Evolutionary conservation across 2,113 vertebrate genomes (phyloP), one percentile per base, ranked within the genome.

Genomic region (Perca fluviatilis): DNA sequence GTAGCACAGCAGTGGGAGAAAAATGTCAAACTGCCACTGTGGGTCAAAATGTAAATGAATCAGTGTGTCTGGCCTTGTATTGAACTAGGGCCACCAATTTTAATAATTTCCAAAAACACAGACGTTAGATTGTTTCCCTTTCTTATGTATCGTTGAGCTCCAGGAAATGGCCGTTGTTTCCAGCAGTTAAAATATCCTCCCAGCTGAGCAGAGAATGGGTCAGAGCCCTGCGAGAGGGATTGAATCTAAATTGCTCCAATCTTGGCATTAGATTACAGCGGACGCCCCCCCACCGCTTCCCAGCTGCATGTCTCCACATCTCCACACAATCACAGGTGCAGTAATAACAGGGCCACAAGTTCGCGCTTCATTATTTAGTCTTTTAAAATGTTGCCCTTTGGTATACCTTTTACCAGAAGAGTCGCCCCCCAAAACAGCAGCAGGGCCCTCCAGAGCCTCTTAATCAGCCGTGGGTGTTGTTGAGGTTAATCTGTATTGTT

Each of bases 181-280:
- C 67, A 77, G 61, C 18, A 71, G 62, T 36, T 80, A 76, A 63
- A 80, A 81, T 51, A 72, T 69, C 70, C 58, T 85, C 82, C 86
- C 85, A 83, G 63, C 91, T 80, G 85, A 79, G 88, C 67, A 36
- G 49, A 49, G 88, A 86, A 82, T 54, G 86, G 87, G 83, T 75
- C 89, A 79, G 80, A 89, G 72, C 86, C 40, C 86, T 21, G 74
- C 63, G 80, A 86, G 85, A 71, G 69, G 90, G 90, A 92, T 91
- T 91, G 88, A 68, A 87, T 94, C 88, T 91, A 93, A 93, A 93
- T 93, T 91, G 89, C 79, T 85, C 86, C 90, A 89, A 92, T 92
- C 82, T 77, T 64, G 50, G 25, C 50, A 46, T 91, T 87, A 83
- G 90, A 91, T 87, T 87, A 83, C 76, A 27, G 65, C 56, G 1